Evolutionary conservation across 2,113 vertebrate genomes (phyloP), one percentile per base, ranked within the genome.

Genomic region (Rhinichthys klamathensis): DNA sequence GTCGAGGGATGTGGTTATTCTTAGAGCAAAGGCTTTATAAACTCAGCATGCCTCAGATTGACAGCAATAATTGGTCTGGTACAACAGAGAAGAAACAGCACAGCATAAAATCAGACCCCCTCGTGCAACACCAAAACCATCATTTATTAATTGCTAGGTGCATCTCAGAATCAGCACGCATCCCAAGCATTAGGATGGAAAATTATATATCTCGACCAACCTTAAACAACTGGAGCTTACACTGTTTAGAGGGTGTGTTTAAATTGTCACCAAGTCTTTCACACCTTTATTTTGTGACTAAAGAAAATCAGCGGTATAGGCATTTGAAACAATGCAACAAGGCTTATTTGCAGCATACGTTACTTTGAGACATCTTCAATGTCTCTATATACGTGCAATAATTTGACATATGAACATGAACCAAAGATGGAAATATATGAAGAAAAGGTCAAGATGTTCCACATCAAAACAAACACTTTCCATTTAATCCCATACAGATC

Each of bases 121-220:
- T 84, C 46, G n/a, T 16, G 56, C 49, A 67, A 78, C 49, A 80
- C 56, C 21, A 25, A 35, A 32, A 79, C 46, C 30, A 41, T 83
- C 46, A 80, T 88, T 80, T 60, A 86, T 86, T 88, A 88, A 88
- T 88, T 86, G 58, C 84, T 25, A 82, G 84, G 75, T 80, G 70
- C 61, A 80, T 44, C 51, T 75, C 25, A 65, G 81, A 75, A 74
- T 76, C 4, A 49, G 61, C 41, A 11, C 35, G 79, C 10, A 61
- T 65, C 13, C 4, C 56, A 27, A 25, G 60, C 35, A 84, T 80
- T 8, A 74, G 51, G 54, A 16, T 80, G 69, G 67, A 25, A 81
- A 74, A 74, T 86, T 81, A 56, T 32, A 86, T 9, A 82, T 35
- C 44, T 65, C 16, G 0, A 51, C n/a, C 41, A 82, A 41, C 58